Conservation (phyloP, 2,113 vertebrate genomes). For the Eretmochelys imbricata region DNA sequence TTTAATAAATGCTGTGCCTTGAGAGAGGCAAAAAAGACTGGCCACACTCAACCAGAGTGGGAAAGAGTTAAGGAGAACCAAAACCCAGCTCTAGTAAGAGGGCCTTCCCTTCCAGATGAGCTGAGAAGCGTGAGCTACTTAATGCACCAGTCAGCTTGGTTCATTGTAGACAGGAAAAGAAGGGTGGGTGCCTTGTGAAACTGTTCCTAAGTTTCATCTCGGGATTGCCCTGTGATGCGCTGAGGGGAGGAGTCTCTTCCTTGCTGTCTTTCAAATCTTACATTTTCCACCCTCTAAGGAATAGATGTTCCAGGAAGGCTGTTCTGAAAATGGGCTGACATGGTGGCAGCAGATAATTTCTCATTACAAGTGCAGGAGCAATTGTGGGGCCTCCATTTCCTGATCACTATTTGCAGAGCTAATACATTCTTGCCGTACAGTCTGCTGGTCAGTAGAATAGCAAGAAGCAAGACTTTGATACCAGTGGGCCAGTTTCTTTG, state of each 20-base stretch:
- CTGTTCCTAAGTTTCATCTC: background rate
- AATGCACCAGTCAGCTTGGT: rapidly evolving
- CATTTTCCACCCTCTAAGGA: background rate
- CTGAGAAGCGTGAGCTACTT: background rate
- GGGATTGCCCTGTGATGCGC: background rate
- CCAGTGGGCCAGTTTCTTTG: background rate
- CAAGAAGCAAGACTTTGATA: background rate
- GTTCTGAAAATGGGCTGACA: background rate
- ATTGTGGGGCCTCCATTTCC: background rate
- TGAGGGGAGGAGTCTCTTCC: background rate
- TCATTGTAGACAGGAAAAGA: background rate
- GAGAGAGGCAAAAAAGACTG: background rate
- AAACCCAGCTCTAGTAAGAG: background rate
- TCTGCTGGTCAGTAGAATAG: background rate
- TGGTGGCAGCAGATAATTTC: background rate
- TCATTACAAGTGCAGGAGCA: background rate
- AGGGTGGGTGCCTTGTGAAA: background rate
- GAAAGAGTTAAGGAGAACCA: background rate
- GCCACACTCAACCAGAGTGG: background rate
- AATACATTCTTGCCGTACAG: background rate
- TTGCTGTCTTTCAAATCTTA: background rate
- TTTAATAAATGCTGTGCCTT: background rate
- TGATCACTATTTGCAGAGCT: background rate
- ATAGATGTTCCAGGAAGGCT: background rate
- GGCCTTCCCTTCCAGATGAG: background rate